phyloP scores from a whole-genome alignment of 2,888 invertebrate genomes.

The Torymus aiolomorphi region DNA sequence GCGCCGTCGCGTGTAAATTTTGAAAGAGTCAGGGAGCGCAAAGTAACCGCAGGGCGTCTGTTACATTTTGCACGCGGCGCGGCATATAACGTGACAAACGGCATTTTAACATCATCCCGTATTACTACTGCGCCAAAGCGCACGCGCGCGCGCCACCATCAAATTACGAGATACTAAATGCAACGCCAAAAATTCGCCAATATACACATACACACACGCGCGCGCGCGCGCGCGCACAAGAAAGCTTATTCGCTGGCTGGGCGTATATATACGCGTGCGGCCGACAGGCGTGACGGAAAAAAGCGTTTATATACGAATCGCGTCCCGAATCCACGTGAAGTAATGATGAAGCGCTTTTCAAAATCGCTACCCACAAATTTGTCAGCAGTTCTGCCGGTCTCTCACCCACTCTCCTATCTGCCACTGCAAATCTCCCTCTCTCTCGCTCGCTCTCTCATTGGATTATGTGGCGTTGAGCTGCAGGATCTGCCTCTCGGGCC shows the following conservation, averaged over 20 bases:
- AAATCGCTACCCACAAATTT: constrained; percentile 31
- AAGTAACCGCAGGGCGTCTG: background rate
- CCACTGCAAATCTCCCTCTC: background rate
- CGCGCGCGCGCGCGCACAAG: no score
- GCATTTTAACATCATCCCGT: no score
- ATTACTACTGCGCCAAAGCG: no score
- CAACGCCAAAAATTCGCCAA: no score
- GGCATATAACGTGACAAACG: background rate
- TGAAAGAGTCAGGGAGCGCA: background rate
- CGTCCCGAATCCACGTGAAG: constrained; percentile 6
- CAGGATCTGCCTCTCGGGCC: background rate
- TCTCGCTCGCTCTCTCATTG: constrained; percentile 33
- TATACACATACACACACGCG: no score
- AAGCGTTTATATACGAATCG: background rate
- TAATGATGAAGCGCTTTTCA: constrained; percentile 32
- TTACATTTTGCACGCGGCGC: background rate
- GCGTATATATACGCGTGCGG: no score
- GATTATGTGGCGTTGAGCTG: constrained; percentile 37
- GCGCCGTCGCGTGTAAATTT: background rate
- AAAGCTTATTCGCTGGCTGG: no score
- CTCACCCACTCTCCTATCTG: background rate
- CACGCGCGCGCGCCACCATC: no score
- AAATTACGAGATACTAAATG: no score
- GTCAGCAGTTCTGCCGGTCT: constrained; percentile 27
- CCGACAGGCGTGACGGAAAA: background rate